Conservation (phyloP, 2,113 vertebrate species). For the Nyctibius bracteatus region DNA sequence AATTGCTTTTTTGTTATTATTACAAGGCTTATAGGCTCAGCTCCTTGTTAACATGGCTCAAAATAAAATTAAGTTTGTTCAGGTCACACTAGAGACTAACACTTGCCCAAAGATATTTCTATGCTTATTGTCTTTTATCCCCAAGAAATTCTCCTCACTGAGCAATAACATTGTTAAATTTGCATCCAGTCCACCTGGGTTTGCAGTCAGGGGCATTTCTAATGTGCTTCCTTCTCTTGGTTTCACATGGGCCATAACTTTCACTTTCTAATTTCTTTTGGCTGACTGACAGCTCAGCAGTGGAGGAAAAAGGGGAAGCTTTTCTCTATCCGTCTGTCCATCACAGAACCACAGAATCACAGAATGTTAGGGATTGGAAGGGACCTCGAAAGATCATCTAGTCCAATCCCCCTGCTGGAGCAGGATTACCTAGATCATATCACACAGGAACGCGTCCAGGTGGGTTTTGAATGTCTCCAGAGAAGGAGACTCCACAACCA, state of each 20-base stretch:
- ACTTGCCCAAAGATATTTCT: conserved; percentile 33
- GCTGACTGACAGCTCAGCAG: neutral
- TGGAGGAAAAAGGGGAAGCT: neutral
- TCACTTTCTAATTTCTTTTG: neutral
- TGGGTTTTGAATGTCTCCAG: too few species aligned
- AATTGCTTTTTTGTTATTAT: conserved; percentile 36
- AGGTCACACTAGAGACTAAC: conserved; percentile 20
- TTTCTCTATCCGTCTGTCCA: neutral
- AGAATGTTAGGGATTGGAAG: too few species aligned
- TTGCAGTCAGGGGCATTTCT: neutral
- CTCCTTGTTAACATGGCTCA: conserved; percentile 17
- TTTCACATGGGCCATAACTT: neutral
- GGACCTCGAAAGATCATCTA: too few species aligned
- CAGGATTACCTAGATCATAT: too few species aligned
- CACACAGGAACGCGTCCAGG: too few species aligned
- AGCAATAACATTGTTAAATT: neutral
- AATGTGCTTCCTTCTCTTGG: neutral
- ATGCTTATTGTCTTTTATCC: conserved; percentile 14
- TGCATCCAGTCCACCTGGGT: neutral
- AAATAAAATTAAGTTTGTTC: conserved; percentile 19
- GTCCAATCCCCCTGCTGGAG: too few species aligned
- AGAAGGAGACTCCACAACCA: too few species aligned
- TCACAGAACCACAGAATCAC: too few species aligned
- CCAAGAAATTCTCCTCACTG: neutral
- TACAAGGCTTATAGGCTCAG: conserved; percentile 14